Evolutionary conservation across 2,888 invertebrate species (phyloP).

Genomic region (Clistopyga incitator): DNA sequence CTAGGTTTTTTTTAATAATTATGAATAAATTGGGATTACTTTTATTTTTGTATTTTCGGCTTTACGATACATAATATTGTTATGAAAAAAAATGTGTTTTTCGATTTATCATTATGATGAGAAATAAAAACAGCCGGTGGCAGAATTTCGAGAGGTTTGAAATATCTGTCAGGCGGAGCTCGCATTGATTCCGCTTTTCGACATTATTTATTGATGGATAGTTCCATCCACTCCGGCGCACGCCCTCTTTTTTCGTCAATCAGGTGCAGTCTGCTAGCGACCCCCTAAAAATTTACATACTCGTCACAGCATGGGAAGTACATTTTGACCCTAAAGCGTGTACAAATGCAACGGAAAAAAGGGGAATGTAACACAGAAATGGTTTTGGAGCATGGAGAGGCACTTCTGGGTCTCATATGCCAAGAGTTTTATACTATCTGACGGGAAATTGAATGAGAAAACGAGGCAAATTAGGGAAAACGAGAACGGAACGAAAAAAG

Average conservation of each 20-base stretch:
- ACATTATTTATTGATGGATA: no score
- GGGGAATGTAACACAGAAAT: neutral
- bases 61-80: no score
- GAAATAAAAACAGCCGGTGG: no score
- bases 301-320: neutral
- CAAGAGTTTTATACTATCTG: constrained; percentile 23
- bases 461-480: constrained; percentile 42
- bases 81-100: no score
- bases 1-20: no score
- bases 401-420: neutral
- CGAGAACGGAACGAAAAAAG: constrained; percentile 3
- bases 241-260: constrained; percentile 34
- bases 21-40: no score
- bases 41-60: no score
- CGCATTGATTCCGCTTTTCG: no score
- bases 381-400: neutral
- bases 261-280: neutral
- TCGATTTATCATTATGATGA: no score
- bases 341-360: neutral
- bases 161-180: no score
- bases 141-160: no score
- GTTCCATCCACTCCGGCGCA: neutral
- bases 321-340: neutral
- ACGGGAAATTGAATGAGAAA: constrained; percentile 53
- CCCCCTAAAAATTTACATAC: constrained; percentile 19